Evolutionary conservation across 2,797 vertebrate species (phyloP).

Genomic region (Eulemur mongoz): DNA sequence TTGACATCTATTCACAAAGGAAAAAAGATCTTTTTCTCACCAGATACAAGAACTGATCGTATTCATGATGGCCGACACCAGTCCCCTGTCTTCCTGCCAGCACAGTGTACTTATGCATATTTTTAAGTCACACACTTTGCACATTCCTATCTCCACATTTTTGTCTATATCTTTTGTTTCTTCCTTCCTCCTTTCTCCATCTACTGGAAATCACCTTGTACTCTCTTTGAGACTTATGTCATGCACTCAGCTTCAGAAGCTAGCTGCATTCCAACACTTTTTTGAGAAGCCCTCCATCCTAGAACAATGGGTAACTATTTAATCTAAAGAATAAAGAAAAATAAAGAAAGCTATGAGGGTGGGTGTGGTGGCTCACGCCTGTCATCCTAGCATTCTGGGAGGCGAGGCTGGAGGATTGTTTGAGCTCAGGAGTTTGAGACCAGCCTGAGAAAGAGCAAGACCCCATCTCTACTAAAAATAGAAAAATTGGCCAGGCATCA

Average conservation of each 20-base stretch:
- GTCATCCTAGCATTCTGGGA: too few species aligned
- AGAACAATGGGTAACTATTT: not conserved
- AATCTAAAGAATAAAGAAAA: not conserved
- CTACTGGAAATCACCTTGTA: not conserved
- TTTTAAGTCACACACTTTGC: not conserved
- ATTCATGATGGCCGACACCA: not conserved
- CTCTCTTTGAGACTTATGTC: not conserved
- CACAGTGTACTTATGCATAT: not conserved
- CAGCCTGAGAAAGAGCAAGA: too few species aligned
- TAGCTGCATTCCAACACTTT: not conserved
- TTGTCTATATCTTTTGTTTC: not conserved
- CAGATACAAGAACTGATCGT: not conserved
- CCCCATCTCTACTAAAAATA: too few species aligned
- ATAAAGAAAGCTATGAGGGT: not conserved
- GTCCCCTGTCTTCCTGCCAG: not conserved
- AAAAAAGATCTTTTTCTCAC: not conserved
- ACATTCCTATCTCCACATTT: not conserved
- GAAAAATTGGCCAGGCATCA: too few species aligned
- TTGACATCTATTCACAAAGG: not conserved
- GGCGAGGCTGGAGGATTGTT: too few species aligned
- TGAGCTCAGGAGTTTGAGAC: too few species aligned
- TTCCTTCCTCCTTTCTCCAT: not conserved
- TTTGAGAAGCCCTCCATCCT: not conserved
- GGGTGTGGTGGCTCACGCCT: too few species aligned
- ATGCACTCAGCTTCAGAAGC: not conserved